Evolutionary conservation across 2,888 invertebrate genomes (phyloP), one percentile per base, ranked within the genome.

Genomic region (Ectemnius cavifrons): DNA sequence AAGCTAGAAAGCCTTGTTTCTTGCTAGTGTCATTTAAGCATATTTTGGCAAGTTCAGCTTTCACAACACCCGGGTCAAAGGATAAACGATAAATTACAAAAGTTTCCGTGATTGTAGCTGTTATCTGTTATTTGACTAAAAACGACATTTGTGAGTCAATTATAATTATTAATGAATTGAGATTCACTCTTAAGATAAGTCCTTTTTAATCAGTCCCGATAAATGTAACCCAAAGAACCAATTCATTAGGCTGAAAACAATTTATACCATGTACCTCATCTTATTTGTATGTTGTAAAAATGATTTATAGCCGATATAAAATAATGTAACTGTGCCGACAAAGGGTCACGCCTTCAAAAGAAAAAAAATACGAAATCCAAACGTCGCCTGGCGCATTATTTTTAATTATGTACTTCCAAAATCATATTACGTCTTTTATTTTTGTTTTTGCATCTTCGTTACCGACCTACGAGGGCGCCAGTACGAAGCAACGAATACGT

Each of bases 21-120:
- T 57, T 52, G 16, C 52, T 52, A 16, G 5, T 23, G 23, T 3
- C 23, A 23, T 23, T 23, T 23, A 23, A 52, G n/a, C 52, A 52
- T 52, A 52, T 16, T 52, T 16, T 52, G 64, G 59, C 23, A 73
- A 77, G 73, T 79, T 37, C 80, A 78, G 58, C 72, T 84, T 84
- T 84, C 82, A 58, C 74, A 84, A 84, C 73, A 66, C 66, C 63
- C 57, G 23, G 72, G 61, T 81, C 67, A 63, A 77, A 67, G 67
- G 78, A 67, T 65, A 63, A 76, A 60, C 45, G 84, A 82, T 82
- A 84, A 82, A 52, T 8, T 63, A 47, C 65, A 71, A 68, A 67
- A 75, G 63, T 58, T 68, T 52, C 45, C 63, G 45, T 49, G 75
- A 77, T 71, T 71, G 58, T 52, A 71, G n/a, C 69, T 67, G 69